A percentile compares a stretch with the other conserved stretches of the same genome.
Conservation (phyloP, 2,113 vertebrate genomes). For the Neodon shergylaensis region DNA sequence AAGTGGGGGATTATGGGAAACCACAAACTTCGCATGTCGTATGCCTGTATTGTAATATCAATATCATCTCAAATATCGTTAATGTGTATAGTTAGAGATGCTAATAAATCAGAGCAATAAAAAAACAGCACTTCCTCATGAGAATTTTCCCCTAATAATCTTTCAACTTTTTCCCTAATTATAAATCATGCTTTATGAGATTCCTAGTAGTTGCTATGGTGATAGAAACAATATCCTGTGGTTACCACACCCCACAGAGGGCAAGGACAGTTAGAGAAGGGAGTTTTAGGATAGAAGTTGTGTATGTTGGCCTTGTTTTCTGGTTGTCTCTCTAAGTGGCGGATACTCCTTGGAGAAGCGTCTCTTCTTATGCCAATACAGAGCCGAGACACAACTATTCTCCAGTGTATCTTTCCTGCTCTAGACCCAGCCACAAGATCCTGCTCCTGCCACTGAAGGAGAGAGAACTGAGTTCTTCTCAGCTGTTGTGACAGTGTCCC, state of each 20-base stretch:
- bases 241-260: not conserved
- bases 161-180: conserved; percentile 19
- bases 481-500: not conserved
- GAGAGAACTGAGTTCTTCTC: not conserved
- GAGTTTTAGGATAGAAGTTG: not conserved
- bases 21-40: not conserved
- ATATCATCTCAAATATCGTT: not conserved
- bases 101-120: not conserved
- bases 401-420: accelerated
- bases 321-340: not conserved
- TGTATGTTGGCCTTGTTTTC: not conserved
- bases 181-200: conserved; percentile 16
- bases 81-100: not conserved
- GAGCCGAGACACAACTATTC: not conserved
- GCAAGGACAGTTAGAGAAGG: no score
- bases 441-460: accelerated
- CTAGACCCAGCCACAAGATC: not conserved
- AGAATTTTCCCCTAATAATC: not conserved
- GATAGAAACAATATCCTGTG: not conserved
- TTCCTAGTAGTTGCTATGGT: conserved; percentile 38
- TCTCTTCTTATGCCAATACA: not conserved
- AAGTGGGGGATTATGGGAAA: not conserved
- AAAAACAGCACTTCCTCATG: not conserved
- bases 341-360: not conserved
- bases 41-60: not conserved